phyloP scores from a whole-genome alignment of 2,888 invertebrate genomes.

The Sphaerophoria rueppellii region DNA sequence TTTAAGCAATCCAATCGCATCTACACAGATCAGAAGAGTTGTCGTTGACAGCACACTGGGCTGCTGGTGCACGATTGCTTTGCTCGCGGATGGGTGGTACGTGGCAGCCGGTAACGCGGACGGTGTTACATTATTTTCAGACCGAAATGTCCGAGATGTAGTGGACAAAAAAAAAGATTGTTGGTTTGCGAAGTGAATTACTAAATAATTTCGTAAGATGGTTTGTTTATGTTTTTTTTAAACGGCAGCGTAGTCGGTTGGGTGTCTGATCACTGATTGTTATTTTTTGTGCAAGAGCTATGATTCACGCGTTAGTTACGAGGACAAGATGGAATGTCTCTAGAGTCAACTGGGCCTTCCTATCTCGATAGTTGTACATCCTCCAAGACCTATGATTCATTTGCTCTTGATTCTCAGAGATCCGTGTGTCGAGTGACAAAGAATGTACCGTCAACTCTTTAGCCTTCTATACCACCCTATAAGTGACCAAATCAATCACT shows the following conservation, averaged over 20 bases:
- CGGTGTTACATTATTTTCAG: background rate
- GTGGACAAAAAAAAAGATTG: background rate
- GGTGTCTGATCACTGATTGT: background rate
- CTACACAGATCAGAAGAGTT: too few species aligned
- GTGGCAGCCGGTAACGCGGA: background rate
- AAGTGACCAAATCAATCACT: background rate
- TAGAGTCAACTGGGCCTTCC: background rate
- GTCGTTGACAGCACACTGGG: too few species aligned
- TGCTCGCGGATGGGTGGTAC: too few species aligned
- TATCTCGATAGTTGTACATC: too few species aligned
- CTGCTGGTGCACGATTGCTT: too few species aligned
- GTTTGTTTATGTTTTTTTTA: background rate
- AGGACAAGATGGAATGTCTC: background rate
- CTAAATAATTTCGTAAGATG: background rate
- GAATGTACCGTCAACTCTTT: background rate
- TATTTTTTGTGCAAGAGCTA: background rate
- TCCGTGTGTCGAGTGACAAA: background rate
- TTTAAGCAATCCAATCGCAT: too few species aligned
- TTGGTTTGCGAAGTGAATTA: conserved; percentile 1
- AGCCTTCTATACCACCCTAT: background rate
- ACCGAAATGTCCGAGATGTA: background rate
- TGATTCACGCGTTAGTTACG: background rate
- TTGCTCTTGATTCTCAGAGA: background rate
- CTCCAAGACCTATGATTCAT: background rate
- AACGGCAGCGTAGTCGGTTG: background rate